phyloP scores from a whole-genome alignment of 2,113 vertebrate genomes.

The Paramormyrops kingsleyae region DNA sequence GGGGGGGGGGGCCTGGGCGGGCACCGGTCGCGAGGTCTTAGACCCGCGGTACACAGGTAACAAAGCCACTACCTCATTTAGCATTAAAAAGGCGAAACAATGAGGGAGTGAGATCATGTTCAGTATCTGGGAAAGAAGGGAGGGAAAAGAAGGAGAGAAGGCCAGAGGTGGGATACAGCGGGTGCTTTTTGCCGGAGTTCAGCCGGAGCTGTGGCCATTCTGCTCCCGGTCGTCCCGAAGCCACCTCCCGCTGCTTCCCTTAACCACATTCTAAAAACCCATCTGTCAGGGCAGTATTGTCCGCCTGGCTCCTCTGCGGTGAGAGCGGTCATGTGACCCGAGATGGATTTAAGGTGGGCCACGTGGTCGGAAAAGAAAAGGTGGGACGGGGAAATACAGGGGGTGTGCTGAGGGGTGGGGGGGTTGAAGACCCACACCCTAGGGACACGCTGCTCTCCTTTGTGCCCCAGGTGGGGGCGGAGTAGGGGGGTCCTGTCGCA shows the following conservation, averaged over 20 bases:
- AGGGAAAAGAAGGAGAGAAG: not conserved
- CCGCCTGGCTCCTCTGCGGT: constrained; percentile 40
- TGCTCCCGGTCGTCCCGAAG: constrained; percentile 44
- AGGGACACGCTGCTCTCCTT: not conserved
- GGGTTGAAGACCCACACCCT: not conserved
- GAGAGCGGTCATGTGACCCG: not conserved
- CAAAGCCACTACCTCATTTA: not conserved
- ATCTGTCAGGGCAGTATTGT: constrained; percentile 70
- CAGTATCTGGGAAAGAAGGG: not conserved
- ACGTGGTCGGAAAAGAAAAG: not conserved
- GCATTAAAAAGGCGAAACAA: not conserved
- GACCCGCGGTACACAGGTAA: not conserved
- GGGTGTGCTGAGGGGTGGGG: not conserved
- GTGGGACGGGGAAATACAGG: not conserved
- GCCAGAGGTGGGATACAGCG: constrained; percentile 25
- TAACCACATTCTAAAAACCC: constrained; percentile 63
- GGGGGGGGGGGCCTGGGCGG: not conserved
- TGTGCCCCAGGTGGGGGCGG: not conserved
- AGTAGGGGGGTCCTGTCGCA: not conserved
- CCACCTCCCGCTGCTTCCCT: constrained; percentile 57
- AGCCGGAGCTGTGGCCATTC: constrained; percentile 34
- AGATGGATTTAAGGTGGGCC: not conserved
- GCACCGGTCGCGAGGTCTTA: not conserved
- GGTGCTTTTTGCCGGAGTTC: constrained; percentile 38
- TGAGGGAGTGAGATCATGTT: not conserved